phyloP scores from a whole-genome alignment of 37 sponge, comb jelly and placozoan species.

The Oscarella lobularis region DNA sequence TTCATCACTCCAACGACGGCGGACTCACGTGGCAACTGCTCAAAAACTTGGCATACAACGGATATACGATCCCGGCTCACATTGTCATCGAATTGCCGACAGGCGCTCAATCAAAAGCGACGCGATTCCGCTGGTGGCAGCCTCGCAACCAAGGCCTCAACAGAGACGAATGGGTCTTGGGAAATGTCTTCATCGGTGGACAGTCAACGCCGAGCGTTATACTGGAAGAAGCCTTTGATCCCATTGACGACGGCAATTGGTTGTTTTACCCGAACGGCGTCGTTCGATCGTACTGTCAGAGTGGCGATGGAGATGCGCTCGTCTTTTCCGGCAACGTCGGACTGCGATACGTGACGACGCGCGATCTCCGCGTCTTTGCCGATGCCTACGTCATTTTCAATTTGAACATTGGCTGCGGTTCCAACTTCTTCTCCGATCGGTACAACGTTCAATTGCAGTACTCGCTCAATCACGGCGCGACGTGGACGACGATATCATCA shows the following conservation, averaged over 20 bases:
- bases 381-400: neutral
- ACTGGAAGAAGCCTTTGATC: neutral
- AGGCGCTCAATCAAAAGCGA: neutral
- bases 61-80: neutral
- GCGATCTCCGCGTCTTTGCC: neutral
- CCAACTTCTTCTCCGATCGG: neutral
- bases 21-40: conserved; percentile 1
- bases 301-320: neutral
- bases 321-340: neutral
- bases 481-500: neutral
- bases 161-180: conserved; percentile 3
- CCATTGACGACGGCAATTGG: conserved; percentile 1
- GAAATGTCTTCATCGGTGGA: conserved; percentile 4
- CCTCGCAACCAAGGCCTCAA: neutral
- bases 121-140: conserved; percentile 7
- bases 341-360: neutral
- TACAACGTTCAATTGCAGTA: conserved; percentile 3
- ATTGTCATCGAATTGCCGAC: neutral
- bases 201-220: neutral
- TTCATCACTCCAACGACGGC: neutral
- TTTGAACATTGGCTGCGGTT: neutral
- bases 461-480: neutral
- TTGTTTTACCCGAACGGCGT: conserved; percentile 1
- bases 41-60: neutral
- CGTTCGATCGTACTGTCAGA: neutral